phyloP scores from a whole-genome alignment of 92 coral and sea anemone genomes.

The Desmophyllum pertusum region DNA sequence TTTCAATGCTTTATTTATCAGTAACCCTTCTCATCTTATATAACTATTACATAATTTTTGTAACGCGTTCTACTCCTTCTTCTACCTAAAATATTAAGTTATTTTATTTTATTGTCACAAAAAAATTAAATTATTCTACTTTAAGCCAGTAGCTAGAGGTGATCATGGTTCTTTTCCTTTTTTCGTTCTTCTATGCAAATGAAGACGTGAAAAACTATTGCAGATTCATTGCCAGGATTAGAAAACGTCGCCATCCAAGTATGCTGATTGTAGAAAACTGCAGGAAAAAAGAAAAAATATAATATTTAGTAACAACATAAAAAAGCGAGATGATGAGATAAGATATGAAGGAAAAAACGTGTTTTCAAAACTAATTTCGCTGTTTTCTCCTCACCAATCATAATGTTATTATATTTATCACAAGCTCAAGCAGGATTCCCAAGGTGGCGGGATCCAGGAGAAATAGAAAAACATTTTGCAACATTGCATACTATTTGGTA shows the following conservation, averaged over 20 bases:
- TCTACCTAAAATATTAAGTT: not conserved
- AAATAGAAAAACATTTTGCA: no score
- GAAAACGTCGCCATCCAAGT: constrained; percentile 60
- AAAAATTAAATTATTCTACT: not conserved
- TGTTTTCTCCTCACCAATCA: no score
- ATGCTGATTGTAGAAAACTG: constrained; percentile 84
- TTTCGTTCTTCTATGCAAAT: constrained; percentile 53
- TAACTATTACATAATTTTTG: not conserved
- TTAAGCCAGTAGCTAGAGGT: no score
- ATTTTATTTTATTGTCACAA: no score
- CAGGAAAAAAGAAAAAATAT: not conserved
- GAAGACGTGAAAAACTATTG: constrained; percentile 75
- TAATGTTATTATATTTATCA: no score
- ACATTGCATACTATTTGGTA: no score
- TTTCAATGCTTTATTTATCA: not conserved
- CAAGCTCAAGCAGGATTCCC: no score
- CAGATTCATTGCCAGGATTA: constrained; percentile 62
- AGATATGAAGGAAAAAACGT: not conserved
- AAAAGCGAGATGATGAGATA: not conserved
- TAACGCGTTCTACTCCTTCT: not conserved
- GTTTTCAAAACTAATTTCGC: not conserved
- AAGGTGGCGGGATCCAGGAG: no score
- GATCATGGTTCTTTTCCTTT: not conserved
- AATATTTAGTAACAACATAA: not conserved
- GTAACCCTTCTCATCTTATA: not conserved